A percentile compares a stretch with the other conserved stretches of the same genome.
These are phyloP conservation scores for Pachycephala philippinensis DNA, from an alignment of 2,113 vertebrate species.

Conservation along the genomic window DNA sequence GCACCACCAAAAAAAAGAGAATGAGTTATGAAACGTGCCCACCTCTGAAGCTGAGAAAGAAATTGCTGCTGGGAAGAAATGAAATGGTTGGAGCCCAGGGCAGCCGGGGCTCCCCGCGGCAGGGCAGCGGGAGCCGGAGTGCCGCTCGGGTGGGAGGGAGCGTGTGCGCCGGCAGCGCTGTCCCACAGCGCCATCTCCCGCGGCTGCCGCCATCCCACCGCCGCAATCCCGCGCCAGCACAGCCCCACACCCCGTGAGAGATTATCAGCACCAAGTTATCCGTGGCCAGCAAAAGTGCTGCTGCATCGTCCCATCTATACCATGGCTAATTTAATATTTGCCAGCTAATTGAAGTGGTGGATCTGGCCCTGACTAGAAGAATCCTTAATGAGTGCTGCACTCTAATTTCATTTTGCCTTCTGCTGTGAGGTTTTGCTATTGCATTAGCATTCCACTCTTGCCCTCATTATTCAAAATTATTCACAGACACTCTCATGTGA, in stretches of 20 bases:
- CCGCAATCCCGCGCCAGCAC: not conserved
- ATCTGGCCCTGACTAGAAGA: not conserved
- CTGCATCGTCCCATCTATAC: not conserved
- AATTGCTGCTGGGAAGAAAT: not conserved
- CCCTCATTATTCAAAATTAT: not conserved
- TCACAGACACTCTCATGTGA: not conserved
- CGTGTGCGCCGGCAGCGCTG: not conserved
- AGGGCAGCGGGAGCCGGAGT: not conserved
- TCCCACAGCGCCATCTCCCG: slow-evolving; percentile 53
- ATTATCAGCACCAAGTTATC: not conserved
- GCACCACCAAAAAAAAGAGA: not conserved
- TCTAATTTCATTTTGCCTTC: not conserved
- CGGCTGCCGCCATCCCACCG: not conserved
- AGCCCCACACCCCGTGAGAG: fast-evolving
- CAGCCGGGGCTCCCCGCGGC: not conserved
- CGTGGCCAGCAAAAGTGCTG: not conserved
- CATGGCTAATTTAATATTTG: not conserved
- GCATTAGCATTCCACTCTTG: not conserved
- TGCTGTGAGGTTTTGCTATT: not conserved
- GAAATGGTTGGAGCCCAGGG: fast-evolving
- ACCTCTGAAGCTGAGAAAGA: not conserved
- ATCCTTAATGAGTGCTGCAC: not conserved
- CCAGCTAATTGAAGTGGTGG: not conserved
- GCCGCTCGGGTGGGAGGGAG: not conserved
- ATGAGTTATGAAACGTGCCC: not conserved